Base-by-base conservation (phyloP, 2,888 invertebrate genomes). In the Spodoptera exigua region DNA sequence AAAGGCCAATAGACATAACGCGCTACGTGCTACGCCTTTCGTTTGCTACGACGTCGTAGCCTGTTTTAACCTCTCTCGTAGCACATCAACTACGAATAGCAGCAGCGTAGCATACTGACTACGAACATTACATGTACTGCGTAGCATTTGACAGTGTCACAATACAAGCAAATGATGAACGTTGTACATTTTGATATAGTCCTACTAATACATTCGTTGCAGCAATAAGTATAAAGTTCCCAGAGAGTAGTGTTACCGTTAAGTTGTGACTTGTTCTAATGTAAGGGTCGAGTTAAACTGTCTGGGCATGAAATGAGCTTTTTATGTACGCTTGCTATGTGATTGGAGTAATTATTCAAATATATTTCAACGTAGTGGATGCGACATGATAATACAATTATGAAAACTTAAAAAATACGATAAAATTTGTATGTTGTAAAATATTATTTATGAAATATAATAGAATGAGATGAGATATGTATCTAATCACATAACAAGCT, bases 141-240 rank as follows among this genome's bases (percentile, higher is more conserved):
- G 37, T 32, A 14, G 2, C 2, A 32, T 47, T 64, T 59, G 57
- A 60, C 40, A 9, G 18, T 69, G 36, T 59, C 56, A 39, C 54
- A 55, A 21, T 47, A 62, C 13, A 41, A 52, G 53, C 46, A 7
- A 32, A 14, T 7, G 27, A 61, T 49, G 52, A 27, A 61, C 55
- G 61, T 69, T 78, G 79, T 80, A 81, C 27, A 61, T 76, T 78
- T 74, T 77, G 68, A 69, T 77, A 75, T 80, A 68, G 63, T 70
- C 77, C 70, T 69, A 77, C 60, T 79, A 74, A 71, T 73, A 78
- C 54, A 72, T 74, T 67, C 54, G 57, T 63, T 70, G 61, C 80
- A 80, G 81, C 80, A 83, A 83, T 82, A 82, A 83, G 60, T 78
- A 70, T 81, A 72, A 78, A 69, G 74, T 79, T 80, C 67, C 75